A percentile compares a stretch with the other conserved stretches of the same genome.
Conservation (phyloP, 2,888 invertebrate genomes). For the Suillia variegata region DNA sequence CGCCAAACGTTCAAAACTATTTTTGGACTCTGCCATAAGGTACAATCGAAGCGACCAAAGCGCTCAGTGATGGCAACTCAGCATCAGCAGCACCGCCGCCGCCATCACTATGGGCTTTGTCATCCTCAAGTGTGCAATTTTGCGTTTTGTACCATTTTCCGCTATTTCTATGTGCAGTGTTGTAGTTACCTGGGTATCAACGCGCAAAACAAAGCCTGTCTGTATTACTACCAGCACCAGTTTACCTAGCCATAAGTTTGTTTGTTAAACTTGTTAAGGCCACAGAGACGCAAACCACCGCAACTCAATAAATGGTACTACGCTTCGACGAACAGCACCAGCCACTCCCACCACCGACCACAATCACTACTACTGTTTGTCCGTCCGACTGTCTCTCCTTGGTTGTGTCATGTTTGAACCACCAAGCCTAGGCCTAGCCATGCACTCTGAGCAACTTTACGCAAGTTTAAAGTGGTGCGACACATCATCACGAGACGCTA, state of each 20-base stretch:
- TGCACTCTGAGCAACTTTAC: too few species aligned
- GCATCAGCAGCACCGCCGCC: too few species aligned
- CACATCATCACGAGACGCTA: too few species aligned
- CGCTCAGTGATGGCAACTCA: too few species aligned
- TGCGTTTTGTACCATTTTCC: constrained; percentile 4
- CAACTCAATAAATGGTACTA: constrained; percentile 7
- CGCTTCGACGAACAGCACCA: constrained; percentile 3
- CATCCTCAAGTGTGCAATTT: constrained; percentile 16
- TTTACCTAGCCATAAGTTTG: neutral
- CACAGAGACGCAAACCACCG: constrained; percentile 7
- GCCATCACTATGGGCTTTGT: too few species aligned
- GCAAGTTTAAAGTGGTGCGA: constrained; percentile 2
- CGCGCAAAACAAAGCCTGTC: too few species aligned
- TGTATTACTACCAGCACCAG: too few species aligned
- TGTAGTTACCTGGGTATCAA: neutral
- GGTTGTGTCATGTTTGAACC: too few species aligned
- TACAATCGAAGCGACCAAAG: too few species aligned
- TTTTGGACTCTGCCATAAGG: too few species aligned
- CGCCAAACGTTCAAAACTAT: too few species aligned
- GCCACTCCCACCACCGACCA: constrained; percentile 13
- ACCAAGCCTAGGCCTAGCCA: too few species aligned
- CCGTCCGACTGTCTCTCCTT: neutral
- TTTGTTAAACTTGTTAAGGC: constrained; percentile 16
- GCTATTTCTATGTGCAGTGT: neutral
- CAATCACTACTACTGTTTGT: constrained; percentile 28